Evolutionary conservation across 2,113 vertebrate species (phyloP), one percentile per base, ranked within the genome.

Genomic region (Cyprinodon tularosa): DNA sequence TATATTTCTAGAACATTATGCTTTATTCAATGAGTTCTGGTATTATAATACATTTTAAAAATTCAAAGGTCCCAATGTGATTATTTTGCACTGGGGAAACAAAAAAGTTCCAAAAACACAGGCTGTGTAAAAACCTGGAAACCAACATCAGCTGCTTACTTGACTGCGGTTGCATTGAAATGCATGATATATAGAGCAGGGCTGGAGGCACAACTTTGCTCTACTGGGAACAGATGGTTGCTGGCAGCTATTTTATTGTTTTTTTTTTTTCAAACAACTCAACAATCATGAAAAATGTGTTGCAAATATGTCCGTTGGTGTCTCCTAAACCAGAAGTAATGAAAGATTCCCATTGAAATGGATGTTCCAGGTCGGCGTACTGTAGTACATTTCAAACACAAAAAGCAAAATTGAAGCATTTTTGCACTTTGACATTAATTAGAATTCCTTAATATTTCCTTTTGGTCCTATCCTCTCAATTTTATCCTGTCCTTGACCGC

Each of bases 401-500:
- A 14, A 29, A 20, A 53, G 68, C 29, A 8, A 3, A 36, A 50
- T 17, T 60, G 37, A 71, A 65, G 66, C 37, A 12, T 42, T 12
- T 1, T 47, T 69, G 60, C 11, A 12, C 71, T 76, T 62, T 71
- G 74, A 76, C 71, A 77, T 82, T 76, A 72, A 62, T 29, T 73
- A 64, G n/a, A 64, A 1, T 70, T 62, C 57, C 6, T 29, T 45
- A 42, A 74, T 48, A 76, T 42, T 72, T 11, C 22, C 65, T 45
- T 9, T 72, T 20, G 39, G 53, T 67, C 40, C 66, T 68, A 62
- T 80, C 84, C 70, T 61, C 72, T 84, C 76, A 38, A 38, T 69
- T 86, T 61, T 77, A 80, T 81, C 75, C 64, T 44, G 81, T 84
- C 87, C 81, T 80, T 85, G 80, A 90, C 78, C 80, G 78, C 70